phyloP scores from a whole-genome alignment of 2,113 vertebrate species.

The Ia io region DNA sequence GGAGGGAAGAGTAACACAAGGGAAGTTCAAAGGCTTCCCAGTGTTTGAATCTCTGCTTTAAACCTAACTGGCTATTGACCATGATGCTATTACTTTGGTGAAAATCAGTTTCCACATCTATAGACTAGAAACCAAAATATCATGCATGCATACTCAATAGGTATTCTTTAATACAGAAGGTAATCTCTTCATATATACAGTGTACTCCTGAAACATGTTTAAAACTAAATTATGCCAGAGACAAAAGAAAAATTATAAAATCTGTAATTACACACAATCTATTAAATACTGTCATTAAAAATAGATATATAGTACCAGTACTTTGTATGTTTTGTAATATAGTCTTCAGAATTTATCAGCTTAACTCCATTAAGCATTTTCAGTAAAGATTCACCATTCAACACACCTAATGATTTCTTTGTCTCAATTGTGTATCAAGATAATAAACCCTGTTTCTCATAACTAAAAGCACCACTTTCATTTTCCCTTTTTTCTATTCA shows the following conservation, averaged over 20 bases:
- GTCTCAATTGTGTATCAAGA: neutral
- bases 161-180: neutral
- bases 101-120: neutral
- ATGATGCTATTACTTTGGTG: neutral
- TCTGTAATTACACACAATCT: neutral
- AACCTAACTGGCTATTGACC: neutral
- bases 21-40: neutral
- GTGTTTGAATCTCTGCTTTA: neutral
- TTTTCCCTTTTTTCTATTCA: neutral
- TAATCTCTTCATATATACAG: neutral
- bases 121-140: conserved; percentile 3
- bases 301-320: neutral
- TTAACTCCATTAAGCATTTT: conserved; percentile 14
- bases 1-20: neutral
- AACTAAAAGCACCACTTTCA: neutral
- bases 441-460: neutral
- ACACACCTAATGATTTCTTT: neutral
- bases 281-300: conserved; percentile 31
- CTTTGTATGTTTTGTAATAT: neutral
- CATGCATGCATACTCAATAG: neutral
- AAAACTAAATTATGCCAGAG: neutral
- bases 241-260: neutral
- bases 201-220: neutral
- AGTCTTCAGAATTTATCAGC: conserved; percentile 21
- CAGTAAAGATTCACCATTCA: conserved; percentile 15